Evolutionary conservation across 1,140 invertebrate genomes (phyloP), one percentile per base, ranked within the genome.

Genomic region (Zelostemma sp.): DNA sequence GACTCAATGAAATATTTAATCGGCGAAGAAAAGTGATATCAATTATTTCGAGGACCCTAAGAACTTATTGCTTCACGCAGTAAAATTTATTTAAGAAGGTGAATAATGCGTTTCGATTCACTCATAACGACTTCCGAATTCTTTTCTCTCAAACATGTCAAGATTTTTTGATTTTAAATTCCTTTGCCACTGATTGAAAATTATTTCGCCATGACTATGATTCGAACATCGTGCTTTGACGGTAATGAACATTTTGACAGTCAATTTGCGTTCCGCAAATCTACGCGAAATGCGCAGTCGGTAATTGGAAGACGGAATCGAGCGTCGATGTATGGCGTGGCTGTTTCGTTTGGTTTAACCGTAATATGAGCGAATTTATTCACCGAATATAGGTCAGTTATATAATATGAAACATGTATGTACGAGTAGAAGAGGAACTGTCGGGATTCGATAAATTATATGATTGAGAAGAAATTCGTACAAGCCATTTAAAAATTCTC

Each of bases 201-300:
- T 9, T 4, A 8, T 25, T 25, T 8, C 21, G 8, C 21, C 8
- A 8, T 25, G 8, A 25, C 8, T 8, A 25, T 8, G 21, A 25
- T 25, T 25, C 8, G 3, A 8, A 25, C 21, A 3, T 25, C 21
- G 21, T 25, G 21, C 8, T 25, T 3, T 8, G 3, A 25, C 21
- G 21, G 21, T 25, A 25, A 25, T 8, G 21, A 25, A n/a, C 33
- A 35, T n/a, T 35, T 35, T 9, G 33, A 35, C 11, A 35, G n/a
- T n/a, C 3, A 25, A 4, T 25, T 25, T 35, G 11, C 11, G 11
- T 35, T 6, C 33, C 33, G 33, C 6, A 35, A 35, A 35, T 35
- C 33, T 35, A 68, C 68, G 55, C 59, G 65, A 73, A 69, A 43
- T 43, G 41, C 41, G 11, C 41, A 16, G 17, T 43, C 41, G 41